phyloP scores from a whole-genome alignment of 2,888 invertebrate genomes.

The Artemia sinica region DNA sequence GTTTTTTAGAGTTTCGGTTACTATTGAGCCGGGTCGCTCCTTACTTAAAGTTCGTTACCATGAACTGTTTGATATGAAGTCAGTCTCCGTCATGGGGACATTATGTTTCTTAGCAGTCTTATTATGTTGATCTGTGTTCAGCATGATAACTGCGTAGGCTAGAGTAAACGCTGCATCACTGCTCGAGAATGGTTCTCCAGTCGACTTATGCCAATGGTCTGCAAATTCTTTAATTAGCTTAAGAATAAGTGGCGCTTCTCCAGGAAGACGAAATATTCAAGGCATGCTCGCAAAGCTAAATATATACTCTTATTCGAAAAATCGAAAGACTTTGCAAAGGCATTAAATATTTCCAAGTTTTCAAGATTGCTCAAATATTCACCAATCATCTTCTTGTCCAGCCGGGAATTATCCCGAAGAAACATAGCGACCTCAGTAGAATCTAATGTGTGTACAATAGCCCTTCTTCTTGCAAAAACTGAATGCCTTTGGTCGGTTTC shows the following conservation, averaged over 20 bases:
- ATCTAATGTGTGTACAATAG: constrained; percentile 56
- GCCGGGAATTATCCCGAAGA: constrained; percentile 78
- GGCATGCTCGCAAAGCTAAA: constrained; percentile 75
- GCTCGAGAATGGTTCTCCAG: constrained; percentile 81
- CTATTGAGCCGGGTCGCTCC: no score
- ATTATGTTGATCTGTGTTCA: constrained; percentile 99
- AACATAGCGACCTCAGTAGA: constrained; percentile 70
- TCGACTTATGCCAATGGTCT: constrained; percentile 80
- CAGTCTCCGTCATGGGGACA: constrained; percentile 76
- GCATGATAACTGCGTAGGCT: constrained; percentile 96
- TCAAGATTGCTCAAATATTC: constrained; percentile 52
- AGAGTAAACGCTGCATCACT: constrained; percentile 93
- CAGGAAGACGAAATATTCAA: constrained; percentile 92
- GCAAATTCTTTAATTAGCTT: constrained; percentile 89
- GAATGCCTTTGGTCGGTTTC: constrained; percentile 83
- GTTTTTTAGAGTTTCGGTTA: no score
- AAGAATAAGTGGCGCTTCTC: constrained; percentile 91
- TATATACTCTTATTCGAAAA: constrained; percentile 77
- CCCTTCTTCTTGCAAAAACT: constrained; percentile 79
- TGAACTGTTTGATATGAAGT: constrained; percentile 46
- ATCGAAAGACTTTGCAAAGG: constrained; percentile 68
- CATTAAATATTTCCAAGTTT: constrained; percentile 38
- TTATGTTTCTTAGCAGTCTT: constrained; percentile 83
- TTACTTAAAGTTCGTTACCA: no score
- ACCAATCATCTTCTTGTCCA: constrained; percentile 95